Percentiles rank a stretch among this genome's conserved stretches.
Conservation (phyloP, 2,888 invertebrate genomes). For the Nemotelus nigrinus region DNA sequence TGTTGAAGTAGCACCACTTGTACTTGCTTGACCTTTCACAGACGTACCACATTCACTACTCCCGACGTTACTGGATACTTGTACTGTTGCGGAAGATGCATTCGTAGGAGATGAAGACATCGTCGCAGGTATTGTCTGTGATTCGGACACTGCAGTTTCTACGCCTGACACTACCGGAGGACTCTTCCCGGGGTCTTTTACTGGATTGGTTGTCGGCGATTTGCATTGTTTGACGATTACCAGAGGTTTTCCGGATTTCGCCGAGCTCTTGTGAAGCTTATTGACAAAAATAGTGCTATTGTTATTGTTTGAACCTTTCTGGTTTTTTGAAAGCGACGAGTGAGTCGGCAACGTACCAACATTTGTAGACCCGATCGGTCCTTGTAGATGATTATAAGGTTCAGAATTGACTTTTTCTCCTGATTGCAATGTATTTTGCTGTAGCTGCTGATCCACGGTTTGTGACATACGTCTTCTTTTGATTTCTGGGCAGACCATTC, state of each 20-base stretch:
- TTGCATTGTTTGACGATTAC: conserved; percentile 47
- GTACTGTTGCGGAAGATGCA: not conserved
- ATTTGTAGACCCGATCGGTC: conserved; percentile 73
- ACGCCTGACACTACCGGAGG: conserved; percentile 40
- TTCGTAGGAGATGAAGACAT: conserved; percentile 55
- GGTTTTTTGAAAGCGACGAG: conserved; percentile 53
- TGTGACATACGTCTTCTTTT: conserved; percentile 48
- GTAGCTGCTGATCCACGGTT: conserved; percentile 47
- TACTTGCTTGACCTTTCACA: not conserved
- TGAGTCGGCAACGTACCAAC: conserved; percentile 70
- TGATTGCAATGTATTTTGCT: conserved; percentile 51
- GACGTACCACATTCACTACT: not conserved
- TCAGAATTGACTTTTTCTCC: conserved; percentile 35
- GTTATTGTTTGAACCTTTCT: conserved; percentile 51
- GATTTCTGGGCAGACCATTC: conserved; percentile 49
- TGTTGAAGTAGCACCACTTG: conserved; percentile 13
- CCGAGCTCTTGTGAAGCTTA: conserved; percentile 40
- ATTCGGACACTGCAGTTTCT: not conserved
- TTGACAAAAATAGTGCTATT: conserved; percentile 55
- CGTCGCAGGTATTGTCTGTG: conserved; percentile 44
- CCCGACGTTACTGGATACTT: not conserved
- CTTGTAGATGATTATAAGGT: conserved; percentile 48
- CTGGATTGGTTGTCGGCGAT: conserved; percentile 39
- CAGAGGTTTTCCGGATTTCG: conserved; percentile 47
- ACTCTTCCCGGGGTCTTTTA: conserved; percentile 50